Percentiles rank a stretch among this genome's conserved stretches.
These are phyloP conservation scores for Scaptomyza flava DNA, from an alignment of 2,888 invertebrate species.

Conservation along the genomic window DNA sequence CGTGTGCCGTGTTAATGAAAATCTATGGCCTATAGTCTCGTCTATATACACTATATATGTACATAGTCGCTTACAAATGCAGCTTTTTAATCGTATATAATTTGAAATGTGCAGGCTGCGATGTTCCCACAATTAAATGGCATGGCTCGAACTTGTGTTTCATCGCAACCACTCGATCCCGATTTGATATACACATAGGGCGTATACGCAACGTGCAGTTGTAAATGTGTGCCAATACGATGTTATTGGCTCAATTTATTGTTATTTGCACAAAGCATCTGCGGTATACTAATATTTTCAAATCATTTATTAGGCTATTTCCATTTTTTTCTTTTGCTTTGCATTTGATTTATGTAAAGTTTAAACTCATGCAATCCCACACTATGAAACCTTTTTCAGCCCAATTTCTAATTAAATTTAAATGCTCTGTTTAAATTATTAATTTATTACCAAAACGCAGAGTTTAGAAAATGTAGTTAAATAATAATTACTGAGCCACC, in stretches of 20 bases:
- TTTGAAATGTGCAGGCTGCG: constrained; percentile 41
- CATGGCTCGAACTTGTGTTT: constrained; percentile 21
- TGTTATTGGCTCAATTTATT: background rate
- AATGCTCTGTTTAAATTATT: background rate
- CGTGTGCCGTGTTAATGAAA: constrained; percentile 57
- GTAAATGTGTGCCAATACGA: constrained; percentile 24
- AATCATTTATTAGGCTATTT: constrained; percentile 54
- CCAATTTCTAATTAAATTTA: background rate
- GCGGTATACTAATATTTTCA: constrained; percentile 52
- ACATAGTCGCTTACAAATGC: constrained; percentile 48
- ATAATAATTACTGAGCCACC: too few relatives aligned
- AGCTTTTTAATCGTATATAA: constrained; percentile 37
- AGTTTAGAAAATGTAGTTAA: too few relatives aligned
- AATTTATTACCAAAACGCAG: too few relatives aligned
- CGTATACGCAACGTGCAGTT: constrained; percentile 45
- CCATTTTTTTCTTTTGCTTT: background rate
- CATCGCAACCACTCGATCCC: background rate
- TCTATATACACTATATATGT: constrained; percentile 12
- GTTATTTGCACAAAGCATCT: constrained; percentile 28
- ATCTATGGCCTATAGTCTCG: constrained; percentile 15
- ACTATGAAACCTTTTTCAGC: too few relatives aligned
- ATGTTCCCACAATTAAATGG: constrained; percentile 79
- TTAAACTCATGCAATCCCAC: too few relatives aligned
- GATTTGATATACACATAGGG: constrained; percentile 17
- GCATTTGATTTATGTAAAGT: too few relatives aligned